Evolutionary conservation across 37 sponge, comb jelly and placozoan genomes (phyloP), one percentile per base, ranked within the genome.

Genomic region (Petrosia ficiformis): DNA sequence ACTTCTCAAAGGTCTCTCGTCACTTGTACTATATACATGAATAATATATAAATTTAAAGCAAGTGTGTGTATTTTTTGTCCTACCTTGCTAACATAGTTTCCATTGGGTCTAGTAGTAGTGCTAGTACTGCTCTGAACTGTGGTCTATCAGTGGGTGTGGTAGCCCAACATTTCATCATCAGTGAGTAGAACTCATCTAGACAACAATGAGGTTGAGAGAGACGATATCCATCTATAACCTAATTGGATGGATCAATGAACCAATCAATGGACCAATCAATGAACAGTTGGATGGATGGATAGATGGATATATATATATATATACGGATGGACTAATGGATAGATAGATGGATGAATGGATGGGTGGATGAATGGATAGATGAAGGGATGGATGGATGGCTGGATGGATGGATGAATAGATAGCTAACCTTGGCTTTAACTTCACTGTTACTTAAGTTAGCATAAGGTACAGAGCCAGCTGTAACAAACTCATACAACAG

Each of bases 401-500:
- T n/a, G n/a, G n/a, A n/a, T n/a, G n/a, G n/a, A 60, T 32, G 33
- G 4, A 21, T 19, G 39, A 43, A 56, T 32, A 14, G 74, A 19
- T 10, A 52, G 34, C 54, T 29, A 21, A 82, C 93, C 43, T 86
- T 85, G 37, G 57, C 30, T 71, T 78, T 86, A 29, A 87, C 87
- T 59, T 89, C 79, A 4, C 41, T 41, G 73, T 87, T 94, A 60
- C 86, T 87, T 72, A 94, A 75, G 44, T 71, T 78, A 26, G 86
- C 90, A 80, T 94, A 94, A 2, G 95, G 95, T 0, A 90, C 90
- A 19, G 90, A 80, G 1, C 95, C 95, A 56, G 70, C 43, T 1
- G 95, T 94, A 26, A 81, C 75, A 61, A 94, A 78, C 86, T 94
- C 95, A 64, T 84, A 94, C 63, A 90, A 74, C 21, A 90, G 71